These are phyloP conservation scores for Pelobates fuscus DNA, from an alignment of 2,113 vertebrate genomes.

Conservation along the genomic window DNA sequence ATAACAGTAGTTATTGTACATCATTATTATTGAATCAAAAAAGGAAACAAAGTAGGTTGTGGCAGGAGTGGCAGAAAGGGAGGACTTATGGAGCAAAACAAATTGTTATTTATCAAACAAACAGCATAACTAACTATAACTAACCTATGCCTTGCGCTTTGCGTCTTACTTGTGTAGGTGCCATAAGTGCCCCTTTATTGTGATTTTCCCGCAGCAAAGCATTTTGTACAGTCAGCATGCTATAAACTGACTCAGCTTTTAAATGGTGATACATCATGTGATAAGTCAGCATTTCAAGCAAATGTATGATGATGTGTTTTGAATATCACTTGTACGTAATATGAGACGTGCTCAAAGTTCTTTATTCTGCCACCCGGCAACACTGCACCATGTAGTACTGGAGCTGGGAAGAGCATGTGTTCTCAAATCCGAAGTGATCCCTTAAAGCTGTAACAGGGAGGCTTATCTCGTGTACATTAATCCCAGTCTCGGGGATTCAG, in stretches of 20 bases:
- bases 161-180: no score
- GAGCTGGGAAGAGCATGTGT: background rate
- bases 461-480: conserved; percentile 56
- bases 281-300: conserved; percentile 5
- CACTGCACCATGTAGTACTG: background rate
- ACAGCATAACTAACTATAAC: no score
- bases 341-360: background rate
- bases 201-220: background rate
- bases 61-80: no score
- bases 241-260: background rate
- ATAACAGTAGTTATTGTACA: no score
- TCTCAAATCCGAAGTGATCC: conserved; percentile 60
- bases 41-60: no score
- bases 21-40: no score
- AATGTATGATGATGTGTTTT: conserved; percentile 1
- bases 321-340: background rate
- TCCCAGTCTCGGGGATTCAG: conserved; percentile 49
- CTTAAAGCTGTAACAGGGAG: conserved; percentile 49
- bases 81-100: no score
- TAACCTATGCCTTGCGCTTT: no score
- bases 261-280: background rate
- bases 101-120: no score
- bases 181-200: no score
- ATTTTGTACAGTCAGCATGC: background rate
- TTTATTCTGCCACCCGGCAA: background rate